These are phyloP conservation scores for Geopemphigus sp. DNA, from an alignment of 1,140 invertebrate genomes.

Conservation along the genomic window DNA sequence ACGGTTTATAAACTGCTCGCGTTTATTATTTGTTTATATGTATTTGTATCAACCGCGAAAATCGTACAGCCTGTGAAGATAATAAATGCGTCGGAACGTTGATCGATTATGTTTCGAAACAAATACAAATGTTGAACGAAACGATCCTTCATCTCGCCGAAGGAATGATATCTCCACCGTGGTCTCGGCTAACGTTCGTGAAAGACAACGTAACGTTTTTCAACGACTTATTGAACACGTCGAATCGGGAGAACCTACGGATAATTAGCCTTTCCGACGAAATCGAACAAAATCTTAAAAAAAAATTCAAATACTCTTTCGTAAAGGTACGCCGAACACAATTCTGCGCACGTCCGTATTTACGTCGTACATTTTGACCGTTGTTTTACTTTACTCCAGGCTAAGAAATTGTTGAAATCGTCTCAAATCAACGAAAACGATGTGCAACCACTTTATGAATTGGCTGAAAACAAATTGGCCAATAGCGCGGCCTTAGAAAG, in stretches of 20 bases:
- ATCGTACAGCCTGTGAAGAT: slow-evolving; percentile 75
- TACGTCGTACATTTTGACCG: too few relatives aligned
- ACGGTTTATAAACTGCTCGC: not conserved
- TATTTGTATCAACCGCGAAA: not conserved
- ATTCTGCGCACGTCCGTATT: too few relatives aligned
- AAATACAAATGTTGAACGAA: slow-evolving; percentile 60
- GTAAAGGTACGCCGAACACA: slow-evolving; percentile 51
- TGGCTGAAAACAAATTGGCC: slow-evolving; percentile 11
- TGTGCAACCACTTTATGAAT: not conserved
- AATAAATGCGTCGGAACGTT: slow-evolving; percentile 86
- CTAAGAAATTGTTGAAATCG: slow-evolving; percentile 19
- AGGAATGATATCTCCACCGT: slow-evolving; percentile 72
- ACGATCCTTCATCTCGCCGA: slow-evolving; percentile 62
- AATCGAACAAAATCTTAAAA: slow-evolving; percentile 52
- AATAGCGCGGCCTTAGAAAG: slow-evolving; percentile 1
- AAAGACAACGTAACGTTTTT: slow-evolving; percentile 48
- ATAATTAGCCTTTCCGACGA: slow-evolving; percentile 48
- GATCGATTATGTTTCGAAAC: slow-evolving; percentile 68
- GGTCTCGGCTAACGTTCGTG: slow-evolving; percentile 59
- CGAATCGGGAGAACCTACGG: slow-evolving; percentile 30
- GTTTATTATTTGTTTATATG: not conserved
- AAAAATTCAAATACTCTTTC: slow-evolving; percentile 52
- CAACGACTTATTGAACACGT: slow-evolving; percentile 37
- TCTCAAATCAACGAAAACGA: slow-evolving; percentile 41
- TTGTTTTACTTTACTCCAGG: slow-evolving; percentile 9